A percentile compares a stretch with the other conserved stretches of the same genome.
phyloP scores from a whole-genome alignment of 2,888 invertebrate genomes.

The Folsomia candida region DNA sequence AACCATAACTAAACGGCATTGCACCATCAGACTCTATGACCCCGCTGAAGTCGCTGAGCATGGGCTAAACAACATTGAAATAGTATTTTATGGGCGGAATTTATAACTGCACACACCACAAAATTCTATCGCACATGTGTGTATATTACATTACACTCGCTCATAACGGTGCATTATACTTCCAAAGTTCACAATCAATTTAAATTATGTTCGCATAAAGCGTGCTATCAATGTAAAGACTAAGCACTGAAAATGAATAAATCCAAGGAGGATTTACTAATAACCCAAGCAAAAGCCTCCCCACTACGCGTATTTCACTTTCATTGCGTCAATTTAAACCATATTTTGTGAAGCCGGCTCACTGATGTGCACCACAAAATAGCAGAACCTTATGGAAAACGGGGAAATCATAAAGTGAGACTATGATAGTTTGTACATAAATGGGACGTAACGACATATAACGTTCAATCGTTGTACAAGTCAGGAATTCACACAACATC shows the following conservation, averaged over 20 bases:
- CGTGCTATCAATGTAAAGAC: not conserved
- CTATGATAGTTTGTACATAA: not conserved
- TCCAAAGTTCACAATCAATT: not conserved
- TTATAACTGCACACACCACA: not conserved
- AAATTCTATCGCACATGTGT: not conserved
- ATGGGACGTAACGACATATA: not conserved
- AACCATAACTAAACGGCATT: not conserved
- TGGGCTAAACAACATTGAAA: not conserved
- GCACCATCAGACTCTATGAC: too few species aligned
- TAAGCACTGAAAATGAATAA: not conserved
- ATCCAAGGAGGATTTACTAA: not conserved
- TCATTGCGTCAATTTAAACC: not conserved
- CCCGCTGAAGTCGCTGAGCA: too few species aligned
- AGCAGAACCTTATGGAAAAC: not conserved
- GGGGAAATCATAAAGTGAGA: not conserved
- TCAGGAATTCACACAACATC: not conserved
- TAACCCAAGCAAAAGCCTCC: not conserved
- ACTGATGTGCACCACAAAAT: not conserved
- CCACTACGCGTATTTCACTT: not conserved
- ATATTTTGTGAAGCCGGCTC: not conserved
- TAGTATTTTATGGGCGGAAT: not conserved
- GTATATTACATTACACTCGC: not conserved
- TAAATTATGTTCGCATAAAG: not conserved
- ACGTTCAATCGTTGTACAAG: not conserved
- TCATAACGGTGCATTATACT: not conserved